Percentiles rank a stretch among this genome's conserved stretches.
These are phyloP conservation scores for Leiothrix lutea DNA, from an alignment of 2,113 vertebrate species.

Conservation along the genomic window DNA sequence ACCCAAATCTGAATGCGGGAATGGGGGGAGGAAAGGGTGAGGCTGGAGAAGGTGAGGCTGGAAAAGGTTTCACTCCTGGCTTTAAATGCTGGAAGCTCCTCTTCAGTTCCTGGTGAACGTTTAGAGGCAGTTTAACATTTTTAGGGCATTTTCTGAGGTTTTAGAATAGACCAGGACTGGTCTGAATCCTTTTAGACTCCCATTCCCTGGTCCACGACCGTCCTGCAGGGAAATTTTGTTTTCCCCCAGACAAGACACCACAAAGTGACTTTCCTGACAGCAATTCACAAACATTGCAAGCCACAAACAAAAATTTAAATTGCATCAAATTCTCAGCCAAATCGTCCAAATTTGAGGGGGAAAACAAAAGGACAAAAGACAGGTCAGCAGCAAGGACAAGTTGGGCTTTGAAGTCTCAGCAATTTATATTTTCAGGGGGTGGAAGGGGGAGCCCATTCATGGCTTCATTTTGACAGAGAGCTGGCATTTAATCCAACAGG, in stretches of 20 bases:
- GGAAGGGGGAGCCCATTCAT: background rate
- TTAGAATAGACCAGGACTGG: background rate
- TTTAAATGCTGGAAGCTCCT: background rate
- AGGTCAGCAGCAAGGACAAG: accelerated
- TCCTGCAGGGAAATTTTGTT: background rate
- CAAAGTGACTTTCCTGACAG: background rate
- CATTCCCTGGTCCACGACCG: accelerated
- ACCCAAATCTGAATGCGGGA: background rate
- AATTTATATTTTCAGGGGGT: background rate
- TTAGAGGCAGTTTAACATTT: background rate
- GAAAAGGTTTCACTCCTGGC: background rate
- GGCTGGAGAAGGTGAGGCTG: background rate
- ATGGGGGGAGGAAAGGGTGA: background rate
- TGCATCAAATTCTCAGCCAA: background rate
- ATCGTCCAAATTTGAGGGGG: too few relatives aligned
- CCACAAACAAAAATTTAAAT: background rate
- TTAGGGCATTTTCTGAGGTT: background rate
- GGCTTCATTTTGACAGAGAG: background rate
- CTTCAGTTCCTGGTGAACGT: background rate
- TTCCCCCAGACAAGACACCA: too few relatives aligned
- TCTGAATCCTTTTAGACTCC: background rate
- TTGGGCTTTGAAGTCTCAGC: background rate
- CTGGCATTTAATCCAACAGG: background rate
- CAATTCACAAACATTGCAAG: background rate
- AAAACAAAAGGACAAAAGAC: too few relatives aligned